Evolutionary conservation across 2,113 vertebrate genomes (phyloP), one percentile per base, ranked within the genome.

Genomic region (Philantomba maxwellii): DNA sequence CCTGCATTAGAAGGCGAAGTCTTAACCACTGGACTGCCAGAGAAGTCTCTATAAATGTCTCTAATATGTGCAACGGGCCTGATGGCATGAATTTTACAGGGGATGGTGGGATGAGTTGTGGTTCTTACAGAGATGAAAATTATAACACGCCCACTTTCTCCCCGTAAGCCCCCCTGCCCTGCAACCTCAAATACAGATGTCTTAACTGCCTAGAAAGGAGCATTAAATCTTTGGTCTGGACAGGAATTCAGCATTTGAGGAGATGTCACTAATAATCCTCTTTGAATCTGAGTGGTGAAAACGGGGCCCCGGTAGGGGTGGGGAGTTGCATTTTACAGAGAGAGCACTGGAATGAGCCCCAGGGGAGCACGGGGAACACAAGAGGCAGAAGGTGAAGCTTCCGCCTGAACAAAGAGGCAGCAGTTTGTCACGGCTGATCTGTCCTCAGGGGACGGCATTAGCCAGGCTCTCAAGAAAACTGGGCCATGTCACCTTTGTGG

Each of bases 231-330:
- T 92, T 49, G 49, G 55, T 91, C 57, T 83, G 89, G 93, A 64
- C 53, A 89, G 87, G 89, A 96, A 98, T 97, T 93, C 88, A n/a
- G 80, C 85, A 55, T 96, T 75, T 75, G 90, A 97, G 55, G 88
- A 93, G 90, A 96, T 89, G 94, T 96, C 92, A 84, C 90, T 85
- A 75, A 95, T 91, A 88, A 97, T 85, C 89, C 87, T 93, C 80
- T 94, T 3, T 70, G 93, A 96, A 82, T 86, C 60, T 82, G 6
- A 12, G 84, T 91, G 95, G 53, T 97, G 90, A 95, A 93, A 96
- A 93, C 26, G 28, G 91, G 80, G 80, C 53, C 95, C 25, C 1
- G 26, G 30, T 91, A 80, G 57, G 82, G 66, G n/a, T 26, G 36
- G 70, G 70, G 39, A 43, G 70, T 39, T 43, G 53, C 25, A 14